A percentile compares a stretch with the other conserved stretches of the same genome.
phyloP scores from a whole-genome alignment of 1,140 invertebrate species.

The Drosophila lowei region DNA sequence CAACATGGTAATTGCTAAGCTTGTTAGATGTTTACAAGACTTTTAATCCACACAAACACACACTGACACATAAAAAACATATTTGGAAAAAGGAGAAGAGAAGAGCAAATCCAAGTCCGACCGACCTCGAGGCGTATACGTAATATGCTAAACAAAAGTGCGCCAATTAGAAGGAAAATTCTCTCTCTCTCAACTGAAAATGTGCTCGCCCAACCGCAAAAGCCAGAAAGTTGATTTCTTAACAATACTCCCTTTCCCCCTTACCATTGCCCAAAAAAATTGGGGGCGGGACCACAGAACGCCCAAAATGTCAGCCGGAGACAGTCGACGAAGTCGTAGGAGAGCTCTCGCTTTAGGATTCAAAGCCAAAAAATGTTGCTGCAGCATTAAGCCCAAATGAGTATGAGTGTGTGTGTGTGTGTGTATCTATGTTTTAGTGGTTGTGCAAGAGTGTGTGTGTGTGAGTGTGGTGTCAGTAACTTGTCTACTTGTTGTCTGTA shows the following conservation, averaged over 20 bases:
- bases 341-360: constrained; percentile 11
- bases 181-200: constrained; percentile 36
- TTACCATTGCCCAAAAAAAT: constrained; percentile 12
- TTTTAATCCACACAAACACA: constrained; percentile 41
- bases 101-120: constrained; percentile 6
- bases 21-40: constrained; percentile 70
- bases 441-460: constrained; percentile 14
- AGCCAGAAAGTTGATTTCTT: constrained; percentile 79
- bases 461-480: constrained; percentile 65
- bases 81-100: constrained; percentile 17
- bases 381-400: constrained; percentile 61
- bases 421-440: background rate
- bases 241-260: constrained; percentile 39
- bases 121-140: constrained; percentile 39
- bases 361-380: constrained; percentile 59
- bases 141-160: constrained; percentile 78
- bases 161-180: constrained; percentile 77
- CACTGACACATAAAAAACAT: constrained; percentile 9
- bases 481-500: constrained; percentile 75
- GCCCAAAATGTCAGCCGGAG: constrained; percentile 48
- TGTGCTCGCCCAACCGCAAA: constrained; percentile 60
- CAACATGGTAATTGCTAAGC: constrained; percentile 67
- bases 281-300: constrained; percentile 40
- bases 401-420: constrained; percentile 7
- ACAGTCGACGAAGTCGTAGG: constrained; percentile 38